Percentiles rank a stretch among this genome's conserved stretches.
Conservation (phyloP, 2,888 invertebrate species). For the Macroteleia sp. region DNA sequence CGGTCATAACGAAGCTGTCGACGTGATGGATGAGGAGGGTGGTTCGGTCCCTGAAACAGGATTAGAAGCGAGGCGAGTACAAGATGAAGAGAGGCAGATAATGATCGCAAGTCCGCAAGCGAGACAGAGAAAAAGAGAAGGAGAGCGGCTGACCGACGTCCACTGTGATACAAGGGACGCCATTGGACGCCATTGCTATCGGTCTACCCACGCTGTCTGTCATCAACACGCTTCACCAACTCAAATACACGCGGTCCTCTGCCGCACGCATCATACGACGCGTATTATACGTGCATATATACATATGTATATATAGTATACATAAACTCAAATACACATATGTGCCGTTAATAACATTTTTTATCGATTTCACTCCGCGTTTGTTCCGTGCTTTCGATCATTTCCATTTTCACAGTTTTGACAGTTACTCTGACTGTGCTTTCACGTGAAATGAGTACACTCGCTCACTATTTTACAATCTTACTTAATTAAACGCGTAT, state of each 20-base stretch:
- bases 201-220: slow-evolving; percentile 80
- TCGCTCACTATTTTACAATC: slow-evolving; percentile 3
- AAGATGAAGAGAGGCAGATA: slow-evolving; percentile 65
- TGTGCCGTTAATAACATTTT: slow-evolving; percentile 27
- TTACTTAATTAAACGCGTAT: slow-evolving; percentile 22
- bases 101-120: slow-evolving; percentile 41
- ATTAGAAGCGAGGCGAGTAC: slow-evolving; percentile 67
- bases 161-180: slow-evolving; percentile 77
- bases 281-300: not conserved
- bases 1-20: slow-evolving; percentile 82
- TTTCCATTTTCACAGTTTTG: slow-evolving; percentile 13
- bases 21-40: slow-evolving; percentile 79
- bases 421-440: not conserved
- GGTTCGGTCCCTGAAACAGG: slow-evolving; percentile 72
- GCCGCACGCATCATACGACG: slow-evolving; percentile 69
- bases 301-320: not conserved
- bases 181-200: slow-evolving; percentile 75
- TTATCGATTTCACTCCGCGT: slow-evolving; percentile 15
- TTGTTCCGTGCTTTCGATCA: slow-evolving; percentile 2
- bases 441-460: not conserved
- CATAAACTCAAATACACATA: not conserved
- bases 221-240: slow-evolving; percentile 81
- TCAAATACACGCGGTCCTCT: slow-evolving; percentile 79
- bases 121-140: slow-evolving; percentile 57
- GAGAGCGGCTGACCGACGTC: slow-evolving; percentile 70